Evolutionary conservation across 2,113 vertebrate species (phyloP).

Genomic region (Lipophrys pholis): DNA sequence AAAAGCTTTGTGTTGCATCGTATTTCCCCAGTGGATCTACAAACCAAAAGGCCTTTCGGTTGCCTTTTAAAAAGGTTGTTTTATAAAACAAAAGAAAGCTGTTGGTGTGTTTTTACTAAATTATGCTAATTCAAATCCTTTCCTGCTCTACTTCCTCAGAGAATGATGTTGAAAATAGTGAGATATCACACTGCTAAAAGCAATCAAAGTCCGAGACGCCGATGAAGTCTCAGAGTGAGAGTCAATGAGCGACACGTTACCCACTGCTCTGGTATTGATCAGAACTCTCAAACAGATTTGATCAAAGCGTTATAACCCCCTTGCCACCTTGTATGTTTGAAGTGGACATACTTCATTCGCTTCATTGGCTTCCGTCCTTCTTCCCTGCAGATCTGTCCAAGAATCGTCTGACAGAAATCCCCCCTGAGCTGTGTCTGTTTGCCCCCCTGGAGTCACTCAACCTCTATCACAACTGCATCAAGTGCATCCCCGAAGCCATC

Average conservation of each 20-base stretch:
- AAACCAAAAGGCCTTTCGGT: no score
- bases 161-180: conserved; percentile 38
- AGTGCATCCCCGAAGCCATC: conserved; percentile 95
- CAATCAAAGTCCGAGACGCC: conserved; percentile 12
- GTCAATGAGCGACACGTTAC: conserved; percentile 32
- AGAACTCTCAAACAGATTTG: background rate
- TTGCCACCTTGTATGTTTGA: conserved; percentile 1
- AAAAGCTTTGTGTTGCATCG: no score
- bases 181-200: conserved; percentile 21
- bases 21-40: no score
- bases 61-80: no score
- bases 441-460: conserved; percentile 95
- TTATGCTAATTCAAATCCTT: conserved; percentile 30
- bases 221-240: conserved; percentile 59
- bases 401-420: conserved; percentile 96
- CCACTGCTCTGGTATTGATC: conserved; percentile 57
- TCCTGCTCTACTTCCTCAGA: conserved; percentile 24
- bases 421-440: conserved; percentile 94
- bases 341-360: background rate
- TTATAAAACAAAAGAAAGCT: conserved; percentile 7
- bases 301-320: conserved; percentile 3
- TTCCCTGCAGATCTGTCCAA: conserved; percentile 91
- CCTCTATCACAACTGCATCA: conserved; percentile 99
- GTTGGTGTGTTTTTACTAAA: background rate
- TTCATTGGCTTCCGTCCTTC: conserved; percentile 4